Evolutionary conservation across 1,140 invertebrate species (phyloP).

Genomic region (Euura saliciscinereae): DNA sequence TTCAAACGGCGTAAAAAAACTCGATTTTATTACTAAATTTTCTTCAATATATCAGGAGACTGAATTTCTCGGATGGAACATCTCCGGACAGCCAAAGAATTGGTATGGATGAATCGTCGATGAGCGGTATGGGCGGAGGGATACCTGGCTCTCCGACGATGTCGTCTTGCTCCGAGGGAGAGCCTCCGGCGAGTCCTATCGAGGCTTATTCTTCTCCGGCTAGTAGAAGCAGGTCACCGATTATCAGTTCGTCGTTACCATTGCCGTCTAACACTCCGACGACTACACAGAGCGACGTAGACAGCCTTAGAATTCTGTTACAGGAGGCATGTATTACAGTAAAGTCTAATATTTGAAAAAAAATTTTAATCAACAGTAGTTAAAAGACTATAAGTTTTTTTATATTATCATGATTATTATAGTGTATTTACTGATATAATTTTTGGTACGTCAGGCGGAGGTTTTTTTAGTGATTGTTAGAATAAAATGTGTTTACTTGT

Average conservation of each 20-base stretch:
- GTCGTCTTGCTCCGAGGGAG: constrained; percentile 56
- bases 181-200: constrained; percentile 53
- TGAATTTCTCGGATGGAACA: constrained; percentile 51
- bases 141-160: constrained; percentile 53
- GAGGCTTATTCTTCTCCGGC: constrained; percentile 46
- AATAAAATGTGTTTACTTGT: not conserved
- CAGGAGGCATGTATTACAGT: constrained; percentile 43
- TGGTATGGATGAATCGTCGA: constrained; percentile 33
- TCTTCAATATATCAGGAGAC: constrained; percentile 33
- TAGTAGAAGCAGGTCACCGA: constrained; percentile 50
- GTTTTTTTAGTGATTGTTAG: not conserved
- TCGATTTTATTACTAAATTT: not conserved
- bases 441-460: not conserved
- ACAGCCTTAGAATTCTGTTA: constrained; percentile 50
- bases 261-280: constrained; percentile 29
- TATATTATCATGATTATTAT: not conserved
- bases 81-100: constrained; percentile 46
- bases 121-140: constrained; percentile 33
- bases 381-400: not conserved
- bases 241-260: constrained; percentile 50
- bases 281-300: constrained; percentile 50
- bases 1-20: not conserved
- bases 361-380: not conserved
- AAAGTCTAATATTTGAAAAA: not conserved
- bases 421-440: not conserved